Conservation (phyloP, 2,797 vertebrate species). For the Momotus momota region DNA sequence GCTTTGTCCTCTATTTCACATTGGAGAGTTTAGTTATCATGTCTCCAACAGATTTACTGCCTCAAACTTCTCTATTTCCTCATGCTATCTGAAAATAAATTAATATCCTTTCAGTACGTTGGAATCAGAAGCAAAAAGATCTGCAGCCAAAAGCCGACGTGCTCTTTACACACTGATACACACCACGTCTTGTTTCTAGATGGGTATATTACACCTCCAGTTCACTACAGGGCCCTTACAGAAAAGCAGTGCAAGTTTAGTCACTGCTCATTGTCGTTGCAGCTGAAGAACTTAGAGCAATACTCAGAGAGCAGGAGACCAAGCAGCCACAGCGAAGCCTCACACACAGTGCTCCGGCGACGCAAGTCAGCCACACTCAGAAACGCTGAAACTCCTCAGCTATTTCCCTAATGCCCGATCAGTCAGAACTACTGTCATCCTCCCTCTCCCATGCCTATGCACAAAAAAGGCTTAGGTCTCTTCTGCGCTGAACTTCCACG, state of each 20-base stretch:
- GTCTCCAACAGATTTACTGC: not conserved
- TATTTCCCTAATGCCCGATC: not conserved
- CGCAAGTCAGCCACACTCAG: not conserved
- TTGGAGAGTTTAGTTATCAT: not conserved
- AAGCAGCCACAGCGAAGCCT: not conserved
- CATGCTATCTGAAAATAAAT: not conserved
- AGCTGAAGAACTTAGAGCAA: not conserved
- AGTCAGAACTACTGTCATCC: not conserved
- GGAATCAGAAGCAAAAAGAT: not conserved
- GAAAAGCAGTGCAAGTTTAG: not conserved
- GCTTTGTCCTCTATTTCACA: not conserved
- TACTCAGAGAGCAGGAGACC: not conserved
- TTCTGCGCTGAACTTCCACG: fast-evolving
- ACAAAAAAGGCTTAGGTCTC: not conserved
- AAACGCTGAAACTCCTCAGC: not conserved
- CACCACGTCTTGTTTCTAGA: not conserved
- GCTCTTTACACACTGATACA: not conserved
- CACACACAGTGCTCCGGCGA: not conserved
- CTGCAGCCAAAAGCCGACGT: not conserved
- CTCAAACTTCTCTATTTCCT: not conserved
- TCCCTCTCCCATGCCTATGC: fast-evolving
- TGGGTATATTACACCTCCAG: not conserved
- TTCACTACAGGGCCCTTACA: not conserved
- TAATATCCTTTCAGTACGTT: not conserved
- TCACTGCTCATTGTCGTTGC: not conserved